Base-by-base conservation (phyloP, 2,113 vertebrate species). In the Sterna hirundo region DNA sequence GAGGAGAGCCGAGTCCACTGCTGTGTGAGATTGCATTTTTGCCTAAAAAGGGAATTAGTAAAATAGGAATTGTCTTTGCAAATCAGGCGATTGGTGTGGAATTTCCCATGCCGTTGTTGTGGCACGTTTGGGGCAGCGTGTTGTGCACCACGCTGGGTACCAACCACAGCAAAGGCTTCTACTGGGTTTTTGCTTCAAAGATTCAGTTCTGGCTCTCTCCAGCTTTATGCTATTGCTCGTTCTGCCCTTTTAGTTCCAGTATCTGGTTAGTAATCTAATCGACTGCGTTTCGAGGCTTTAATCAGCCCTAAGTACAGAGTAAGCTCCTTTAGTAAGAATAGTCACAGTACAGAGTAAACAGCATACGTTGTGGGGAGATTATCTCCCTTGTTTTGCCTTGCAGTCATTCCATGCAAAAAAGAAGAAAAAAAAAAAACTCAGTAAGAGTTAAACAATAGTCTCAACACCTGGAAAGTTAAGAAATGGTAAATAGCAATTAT, bases 61-160 rank as follows among this genome's bases (percentile, higher is more conserved):
- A 49, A 6, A 13, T 23, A 23, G 1, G 14, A 19, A 7, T 7
- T 49, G 40, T 10, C 47, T 54, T 69, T 51, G 27, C 13, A n/a
- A n/a, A 27, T 22, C 5, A 3, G 32, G 46, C 3, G 3, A 2
- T 36, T 58, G 9, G 2, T 26, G 49, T 51, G 82, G 69, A 10
- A 34, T 70, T 55, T 51, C 40, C 47, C 38, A 34, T 3, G 3
- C 30, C 2, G 3, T 1, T 2, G 32, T 3, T 29, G 34, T 30
- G 60, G 30, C 21, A 5, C 0, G 4, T 13, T 12, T 18, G 20
- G 44, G 51, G 29, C 52, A 42, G n/a, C 2, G 2, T 10, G 25
- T 5, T 32, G 46, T 27, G 54, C 30, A 5, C 30, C 8, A 2
- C 0, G 2, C 22, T 26, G 49, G 49, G 51, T 5, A 7, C 64